Base-by-base conservation (phyloP, 2,797 vertebrate species). In the Pogoniulus pusillus region DNA sequence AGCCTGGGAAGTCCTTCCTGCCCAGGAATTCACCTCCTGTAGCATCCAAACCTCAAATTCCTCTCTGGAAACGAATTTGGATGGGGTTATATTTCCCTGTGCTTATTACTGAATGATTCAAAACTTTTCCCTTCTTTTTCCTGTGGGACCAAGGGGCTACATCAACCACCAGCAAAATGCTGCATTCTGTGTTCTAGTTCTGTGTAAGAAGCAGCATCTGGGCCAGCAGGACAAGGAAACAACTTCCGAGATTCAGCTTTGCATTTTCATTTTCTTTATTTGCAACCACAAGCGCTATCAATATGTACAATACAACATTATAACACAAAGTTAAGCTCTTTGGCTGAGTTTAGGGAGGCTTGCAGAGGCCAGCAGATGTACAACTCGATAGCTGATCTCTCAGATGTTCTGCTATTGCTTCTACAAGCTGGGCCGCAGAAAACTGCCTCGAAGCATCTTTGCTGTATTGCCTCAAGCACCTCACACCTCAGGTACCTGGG, bases 31-130 rank as follows among this genome's bases (percentile, higher is more conserved):
- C 83, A 58, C 82, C 58, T 76, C 86, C 79, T 74, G 1, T 90
- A 66, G 82, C 51, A 85, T 94, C 90, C 87, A 95, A 95, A 86
- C 89, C 92, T 91, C 94, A 95, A 88, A 96, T 93, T 94, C 83
- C 68, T 92, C 83, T 69, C 81, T 95, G 85, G 75, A 91, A 95
- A 85, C 77, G 41, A 91, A 73, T 59, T 59, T 92, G 78, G 87
- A 96, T 72, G 34, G 71, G 41, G 43, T 77, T 95, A 2, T 86
- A 86, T 86, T 92, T 87, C 89, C 80, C 71, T 73, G 71, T 58
- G 75, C 91, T 90, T 91, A 57, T 65, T 88, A 47, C 60, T 65
- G 85, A 86, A 87, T 86, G 77, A 86, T 65, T 95, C 81, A 83
- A 83, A 92, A 62, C 71, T 64, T 85, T 79, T 90, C 64, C 80